These are phyloP conservation scores for Pogonomyrmex californicus DNA, from an alignment of 1,140 invertebrate species.

Conservation along the genomic window DNA sequence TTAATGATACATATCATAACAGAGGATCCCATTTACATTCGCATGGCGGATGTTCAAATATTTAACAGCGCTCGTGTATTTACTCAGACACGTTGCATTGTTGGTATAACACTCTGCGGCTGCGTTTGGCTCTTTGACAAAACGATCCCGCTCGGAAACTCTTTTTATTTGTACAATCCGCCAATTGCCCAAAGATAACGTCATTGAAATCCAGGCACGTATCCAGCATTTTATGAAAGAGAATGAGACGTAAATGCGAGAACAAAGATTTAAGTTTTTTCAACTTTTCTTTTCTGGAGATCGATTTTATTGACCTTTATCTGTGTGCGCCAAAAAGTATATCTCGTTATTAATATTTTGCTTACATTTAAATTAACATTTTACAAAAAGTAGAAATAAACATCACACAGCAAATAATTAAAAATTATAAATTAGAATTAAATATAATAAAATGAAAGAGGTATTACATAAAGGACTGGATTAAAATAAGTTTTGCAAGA, in stretches of 20 bases:
- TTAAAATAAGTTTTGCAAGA: not conserved
- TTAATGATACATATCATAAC: slow-evolving; percentile 65
- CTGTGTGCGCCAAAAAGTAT: not conserved
- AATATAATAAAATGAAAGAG: not conserved
- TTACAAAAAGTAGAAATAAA: not conserved
- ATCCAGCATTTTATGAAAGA: not conserved
- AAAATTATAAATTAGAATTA: not conserved
- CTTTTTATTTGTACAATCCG: slow-evolving; percentile 57
- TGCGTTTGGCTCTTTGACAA: slow-evolving; percentile 62
- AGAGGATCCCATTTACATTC: slow-evolving; percentile 46
- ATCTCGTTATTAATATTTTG: not conserved
- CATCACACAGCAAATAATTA: not conserved
- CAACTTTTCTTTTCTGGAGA: not conserved
- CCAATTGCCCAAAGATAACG: slow-evolving; percentile 49
- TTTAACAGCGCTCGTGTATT: slow-evolving; percentile 56
- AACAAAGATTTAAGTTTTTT: not conserved
- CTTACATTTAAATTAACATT: not conserved
- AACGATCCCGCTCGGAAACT: slow-evolving; percentile 36
- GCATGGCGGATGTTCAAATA: slow-evolving; percentile 55
- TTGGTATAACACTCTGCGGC: slow-evolving; percentile 48
- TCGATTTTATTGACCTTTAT: not conserved
- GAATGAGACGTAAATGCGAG: slow-evolving; percentile 29
- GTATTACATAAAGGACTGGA: not conserved
- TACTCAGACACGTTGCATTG: slow-evolving; percentile 58
- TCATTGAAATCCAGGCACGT: slow-evolving; percentile 37